Evolutionary conservation across 2,797 vertebrate genomes (phyloP).

Genomic region (Molothrus aeneus): DNA sequence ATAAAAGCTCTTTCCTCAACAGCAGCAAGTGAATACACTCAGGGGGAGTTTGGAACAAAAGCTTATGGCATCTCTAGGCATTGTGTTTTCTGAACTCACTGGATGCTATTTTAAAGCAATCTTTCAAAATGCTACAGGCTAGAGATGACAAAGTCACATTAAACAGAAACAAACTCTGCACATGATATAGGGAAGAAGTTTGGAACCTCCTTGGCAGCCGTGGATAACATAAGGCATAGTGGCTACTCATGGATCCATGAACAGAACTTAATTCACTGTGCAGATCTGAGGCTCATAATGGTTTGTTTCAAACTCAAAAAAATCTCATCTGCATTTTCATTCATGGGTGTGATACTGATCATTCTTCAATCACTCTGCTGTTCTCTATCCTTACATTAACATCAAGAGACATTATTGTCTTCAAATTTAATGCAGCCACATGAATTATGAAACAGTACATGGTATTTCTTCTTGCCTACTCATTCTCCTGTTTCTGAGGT

Average conservation of each 20-base stretch:
- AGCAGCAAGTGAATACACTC: background rate
- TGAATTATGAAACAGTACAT: slow-evolving; percentile 19
- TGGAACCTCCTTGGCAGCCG: background rate
- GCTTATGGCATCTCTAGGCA: background rate
- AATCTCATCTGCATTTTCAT: background rate
- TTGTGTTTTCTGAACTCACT: background rate
- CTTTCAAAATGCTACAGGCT: background rate
- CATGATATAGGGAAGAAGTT: background rate
- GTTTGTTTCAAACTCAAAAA: slow-evolving; percentile 20
- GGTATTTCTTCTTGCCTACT: background rate
- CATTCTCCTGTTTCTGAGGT: background rate
- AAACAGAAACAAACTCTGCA: background rate
- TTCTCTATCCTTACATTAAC: slow-evolving; percentile 3
- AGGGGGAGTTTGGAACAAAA: background rate
- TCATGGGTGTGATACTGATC: background rate
- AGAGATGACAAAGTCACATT: background rate
- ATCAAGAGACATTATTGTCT: background rate
- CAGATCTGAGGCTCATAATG: background rate
- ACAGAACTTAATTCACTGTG: background rate
- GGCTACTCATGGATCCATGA: background rate
- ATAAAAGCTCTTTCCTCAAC: background rate
- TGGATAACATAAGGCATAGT: background rate
- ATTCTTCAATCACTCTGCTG: slow-evolving; percentile 20
- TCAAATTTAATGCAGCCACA: background rate
- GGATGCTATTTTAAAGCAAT: background rate